Evolutionary conservation across 2,797 vertebrate genomes (phyloP), one percentile per base, ranked within the genome.

Genomic region (Acropternis orthonyx): DNA sequence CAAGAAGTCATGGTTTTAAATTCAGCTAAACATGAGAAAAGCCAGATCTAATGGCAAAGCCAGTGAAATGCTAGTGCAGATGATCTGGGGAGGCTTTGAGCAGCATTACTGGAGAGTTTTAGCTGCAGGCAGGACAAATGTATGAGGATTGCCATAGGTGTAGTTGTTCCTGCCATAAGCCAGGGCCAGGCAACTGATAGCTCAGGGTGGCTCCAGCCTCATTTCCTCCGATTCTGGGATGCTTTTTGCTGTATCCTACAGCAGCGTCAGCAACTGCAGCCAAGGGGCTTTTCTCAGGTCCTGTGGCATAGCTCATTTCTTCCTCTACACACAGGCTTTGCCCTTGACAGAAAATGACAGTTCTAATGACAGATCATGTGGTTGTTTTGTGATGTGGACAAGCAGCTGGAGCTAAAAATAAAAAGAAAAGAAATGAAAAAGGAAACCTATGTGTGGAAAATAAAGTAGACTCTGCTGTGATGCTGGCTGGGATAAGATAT

Each of bases 391-490:
- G 89, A 83, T 95, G 71, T 85, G 93, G 92, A 83, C 90, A 93
- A 94, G 90, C 83, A 95, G 48, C 69, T 94, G 80, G 92, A 95
- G 65, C 83, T 96, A 94, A 93, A 95, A 96, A 94, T 78, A 84
- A 76, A 65, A 92, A 73, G 44, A 69, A 82, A 94, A 83, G 19
- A 75, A 91, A 56, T 27, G 86, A 71, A 84, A 89, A 92, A 82
- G 48, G 63, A 95, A 92, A 88, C 34, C 49, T 92, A 9, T 58
- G 43, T 80, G 44, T 87, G 39, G 44, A 93, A 96, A 91, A 90
- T 63, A 92, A 81, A 79, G 41, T 65, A 92, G 75, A 27, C 34
- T 93, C 48, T 94, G 52, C 63, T 51, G 71, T 68, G 67, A 27
- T 92, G 56, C 48, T 88, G 77, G 22, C 19, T 86, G n/a, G 63